Evolutionary conservation across 2,113 vertebrate species (phyloP).

Genomic region (Aldabrachelys gigantea): DNA sequence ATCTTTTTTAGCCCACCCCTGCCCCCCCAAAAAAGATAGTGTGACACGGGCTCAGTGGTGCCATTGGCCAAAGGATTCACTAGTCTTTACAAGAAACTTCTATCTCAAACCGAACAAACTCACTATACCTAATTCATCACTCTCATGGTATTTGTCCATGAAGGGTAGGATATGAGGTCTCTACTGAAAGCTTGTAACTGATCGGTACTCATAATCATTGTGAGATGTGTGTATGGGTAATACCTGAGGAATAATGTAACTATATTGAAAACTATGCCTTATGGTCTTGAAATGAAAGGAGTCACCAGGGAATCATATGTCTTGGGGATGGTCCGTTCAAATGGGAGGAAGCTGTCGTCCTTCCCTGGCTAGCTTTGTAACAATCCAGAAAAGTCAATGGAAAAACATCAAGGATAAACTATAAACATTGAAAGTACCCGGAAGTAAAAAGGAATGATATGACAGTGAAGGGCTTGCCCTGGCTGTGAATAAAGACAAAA

Average conservation of each 20-base stretch:
- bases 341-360: neutral
- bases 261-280: neutral
- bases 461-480: neutral
- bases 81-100: neutral
- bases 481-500: neutral
- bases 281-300: neutral
- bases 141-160: neutral
- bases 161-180: neutral
- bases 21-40: neutral
- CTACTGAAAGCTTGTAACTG: neutral
- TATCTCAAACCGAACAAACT: neutral
- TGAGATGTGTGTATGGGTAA: neutral
- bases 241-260: neutral
- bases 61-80: neutral
- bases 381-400: neutral
- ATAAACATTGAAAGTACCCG: neutral
- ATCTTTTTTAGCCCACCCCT: neutral
- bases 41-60: neutral
- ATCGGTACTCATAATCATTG: neutral
- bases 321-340: neutral
- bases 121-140: neutral
- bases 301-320: neutral
- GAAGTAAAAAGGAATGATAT: neutral
- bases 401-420: neutral
- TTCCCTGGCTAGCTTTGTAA: neutral